A percentile compares a stretch with the other conserved stretches of the same genome.
Evolutionary conservation across 37 sponge, comb jelly and placozoan genomes (phyloP).

Genomic region (Aplysina aerophoba): DNA sequence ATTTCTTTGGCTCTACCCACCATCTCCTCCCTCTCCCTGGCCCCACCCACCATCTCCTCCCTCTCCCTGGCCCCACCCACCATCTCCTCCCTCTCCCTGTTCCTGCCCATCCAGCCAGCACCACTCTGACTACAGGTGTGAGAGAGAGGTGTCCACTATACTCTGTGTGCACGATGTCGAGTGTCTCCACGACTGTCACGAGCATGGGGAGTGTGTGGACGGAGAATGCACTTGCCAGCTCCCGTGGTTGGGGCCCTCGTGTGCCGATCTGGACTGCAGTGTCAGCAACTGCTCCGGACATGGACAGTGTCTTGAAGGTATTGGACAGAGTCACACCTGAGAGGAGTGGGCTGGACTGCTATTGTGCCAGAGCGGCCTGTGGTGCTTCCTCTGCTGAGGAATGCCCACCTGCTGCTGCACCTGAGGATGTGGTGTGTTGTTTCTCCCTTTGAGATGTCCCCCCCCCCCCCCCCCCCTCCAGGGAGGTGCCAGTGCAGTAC

Average conservation of each 20-base stretch:
- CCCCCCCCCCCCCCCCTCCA: background rate
- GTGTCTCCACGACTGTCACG: constrained; percentile 77
- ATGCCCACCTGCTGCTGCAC: too few relatives aligned
- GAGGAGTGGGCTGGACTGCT: too few relatives aligned
- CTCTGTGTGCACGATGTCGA: constrained; percentile 83
- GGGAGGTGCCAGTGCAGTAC: constrained; percentile 71
- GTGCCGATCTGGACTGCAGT: constrained; percentile 67
- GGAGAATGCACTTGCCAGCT: constrained; percentile 68
- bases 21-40: background rate
- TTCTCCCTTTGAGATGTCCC: background rate
- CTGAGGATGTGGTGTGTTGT: too few relatives aligned
- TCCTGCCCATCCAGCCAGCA: constrained; percentile 12
- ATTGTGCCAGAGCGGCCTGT: too few relatives aligned
- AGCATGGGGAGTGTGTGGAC: constrained; percentile 73
- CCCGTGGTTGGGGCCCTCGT: constrained; percentile 74
- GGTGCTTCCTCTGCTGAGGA: too few relatives aligned
- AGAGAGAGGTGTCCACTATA: constrained; percentile 76
- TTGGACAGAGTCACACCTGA: background rate
- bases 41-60: background rate
- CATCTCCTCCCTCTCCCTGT: background rate
- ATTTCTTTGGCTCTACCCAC: background rate
- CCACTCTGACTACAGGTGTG: constrained; percentile 79
- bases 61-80: background rate
- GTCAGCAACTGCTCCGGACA: constrained; percentile 56
- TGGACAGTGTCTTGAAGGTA: constrained; percentile 66